A percentile compares a stretch with the other conserved stretches of the same genome.
phyloP scores from a whole-genome alignment of 2,888 invertebrate species.

The Volucella inanis region DNA sequence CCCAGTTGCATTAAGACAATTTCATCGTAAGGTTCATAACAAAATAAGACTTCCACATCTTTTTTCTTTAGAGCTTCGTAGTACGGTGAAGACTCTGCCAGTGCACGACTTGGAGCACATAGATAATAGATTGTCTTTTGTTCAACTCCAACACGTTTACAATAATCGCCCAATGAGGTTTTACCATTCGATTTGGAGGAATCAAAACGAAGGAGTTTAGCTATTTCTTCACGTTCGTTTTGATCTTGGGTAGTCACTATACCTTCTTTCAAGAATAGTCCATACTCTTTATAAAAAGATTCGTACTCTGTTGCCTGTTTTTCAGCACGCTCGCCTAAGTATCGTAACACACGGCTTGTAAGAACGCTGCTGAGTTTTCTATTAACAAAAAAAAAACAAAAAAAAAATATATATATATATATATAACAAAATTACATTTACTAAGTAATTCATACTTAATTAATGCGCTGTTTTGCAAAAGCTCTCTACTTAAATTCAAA shows the following conservation, averaged over 20 bases:
- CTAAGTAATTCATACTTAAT: constrained; percentile 85
- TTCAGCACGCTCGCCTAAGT: constrained; percentile 91
- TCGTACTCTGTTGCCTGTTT: constrained; percentile 92
- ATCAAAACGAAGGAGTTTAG: constrained; percentile 95
- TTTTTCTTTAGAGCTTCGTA: constrained; percentile 95
- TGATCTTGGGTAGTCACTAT: constrained; percentile 93
- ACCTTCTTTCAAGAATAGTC: constrained; percentile 96
- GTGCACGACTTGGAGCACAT: constrained; percentile 95
- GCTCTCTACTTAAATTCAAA: constrained; percentile 96
- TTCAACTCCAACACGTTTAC: constrained; percentile 87
- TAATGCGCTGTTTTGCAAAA: constrained; percentile 95
- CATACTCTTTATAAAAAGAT: constrained; percentile 95
- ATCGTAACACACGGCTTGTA: constrained; percentile 92
- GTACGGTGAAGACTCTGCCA: constrained; percentile 97
- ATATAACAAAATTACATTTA: no score
- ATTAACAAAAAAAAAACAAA: constrained; percentile 8
- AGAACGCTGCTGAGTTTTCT: constrained; percentile 93
- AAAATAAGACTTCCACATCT: constrained; percentile 95
- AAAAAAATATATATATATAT: background rate
- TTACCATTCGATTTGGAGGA: constrained; percentile 91
- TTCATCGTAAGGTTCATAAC: constrained; percentile 98
- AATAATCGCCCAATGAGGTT: constrained; percentile 92
- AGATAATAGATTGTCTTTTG: constrained; percentile 95
- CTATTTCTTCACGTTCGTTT: constrained; percentile 94
- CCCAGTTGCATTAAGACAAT: constrained; percentile 94